Evolutionary conservation across 2,888 invertebrate species (phyloP), one percentile per base, ranked within the genome.

Genomic region (Cheilosia vulpina): DNA sequence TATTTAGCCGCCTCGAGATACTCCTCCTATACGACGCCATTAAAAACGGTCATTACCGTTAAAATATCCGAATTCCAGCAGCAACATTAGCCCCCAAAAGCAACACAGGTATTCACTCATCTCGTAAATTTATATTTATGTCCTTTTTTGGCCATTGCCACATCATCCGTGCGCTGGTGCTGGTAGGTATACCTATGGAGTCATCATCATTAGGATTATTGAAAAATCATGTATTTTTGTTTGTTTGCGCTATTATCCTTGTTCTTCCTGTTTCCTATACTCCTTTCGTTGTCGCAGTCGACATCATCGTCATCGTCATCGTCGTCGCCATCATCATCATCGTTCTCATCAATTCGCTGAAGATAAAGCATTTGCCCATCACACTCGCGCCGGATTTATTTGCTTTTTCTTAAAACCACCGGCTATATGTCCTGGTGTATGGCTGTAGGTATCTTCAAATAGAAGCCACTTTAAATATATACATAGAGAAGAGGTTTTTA

Each of bases 131-230:
- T 80, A 75, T 71, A 84, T 85, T 85, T 77, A 81, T 81, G 85
- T 85, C 76, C 71, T 77, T 81, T 76, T 73, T 85, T 71, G 76
- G 71, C 76, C 72, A 80, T 73, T 65, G 60, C 60, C 66, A 66
- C 31, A 6, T 34, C 17, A 34, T 52, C 43, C 13, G 43, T 47
- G n/a, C 31, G 47, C 31, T 41, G 53, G 31, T 31, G 52, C 27
- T 13, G 62, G 62, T 68, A 17, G 41, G 13, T 45, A 62, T 76
- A 52, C 66, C 69, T 75, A 71, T 71, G 75, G 50, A 80, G 81
- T 81, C 72, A 85, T 85, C 85, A 85, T 85, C 85, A 85, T 85
- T 85, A 85, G 81, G 81, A 85, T 85, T 85, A 85, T 85, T 85
- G 85, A 85, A 85, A 85, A 85, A 81, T 85, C 85, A 85, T 85